Evolutionary conservation across 2,888 invertebrate genomes (phyloP).

Genomic region (Callosobruchus maculatus): DNA sequence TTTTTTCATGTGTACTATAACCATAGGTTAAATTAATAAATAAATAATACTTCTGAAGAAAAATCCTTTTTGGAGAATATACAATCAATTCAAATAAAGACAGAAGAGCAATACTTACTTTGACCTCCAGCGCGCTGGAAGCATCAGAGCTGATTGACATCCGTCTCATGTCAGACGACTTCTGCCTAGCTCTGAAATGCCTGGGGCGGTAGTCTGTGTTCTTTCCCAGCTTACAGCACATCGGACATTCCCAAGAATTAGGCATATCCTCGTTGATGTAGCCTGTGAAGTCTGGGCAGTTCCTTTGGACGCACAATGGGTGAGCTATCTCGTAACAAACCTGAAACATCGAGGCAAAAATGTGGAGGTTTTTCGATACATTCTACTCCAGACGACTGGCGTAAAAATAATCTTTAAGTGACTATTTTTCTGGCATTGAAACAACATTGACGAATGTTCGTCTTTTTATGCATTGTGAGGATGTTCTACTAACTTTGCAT

Average conservation of each 20-base stretch:
- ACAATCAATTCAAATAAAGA: no score
- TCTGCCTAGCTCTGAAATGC: slow-evolving; percentile 77
- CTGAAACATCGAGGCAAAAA: slow-evolving; percentile 24
- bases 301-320: slow-evolving; percentile 72
- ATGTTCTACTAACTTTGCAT: no score
- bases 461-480: no score
- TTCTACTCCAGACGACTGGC: no score
- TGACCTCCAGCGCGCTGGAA: slow-evolving; percentile 46
- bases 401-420: no score
- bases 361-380: background rate
- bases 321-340: slow-evolving; percentile 93
- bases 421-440: no score
- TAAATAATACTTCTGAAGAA: no score
- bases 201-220: slow-evolving; percentile 79
- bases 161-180: slow-evolving; percentile 70
- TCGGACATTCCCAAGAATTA: slow-evolving; percentile 96
- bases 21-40: no score
- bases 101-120: slow-evolving; percentile 16
- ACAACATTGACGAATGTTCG: no score
- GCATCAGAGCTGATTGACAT: slow-evolving; percentile 68
- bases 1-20: no score
- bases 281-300: slow-evolving; percentile 59
- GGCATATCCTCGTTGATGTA: slow-evolving; percentile 92
- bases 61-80: no score
- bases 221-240: slow-evolving; percentile 86